These are phyloP conservation scores for Agapetus fuscipes DNA, from an alignment of 2,888 invertebrate species.

Conservation along the genomic window DNA sequence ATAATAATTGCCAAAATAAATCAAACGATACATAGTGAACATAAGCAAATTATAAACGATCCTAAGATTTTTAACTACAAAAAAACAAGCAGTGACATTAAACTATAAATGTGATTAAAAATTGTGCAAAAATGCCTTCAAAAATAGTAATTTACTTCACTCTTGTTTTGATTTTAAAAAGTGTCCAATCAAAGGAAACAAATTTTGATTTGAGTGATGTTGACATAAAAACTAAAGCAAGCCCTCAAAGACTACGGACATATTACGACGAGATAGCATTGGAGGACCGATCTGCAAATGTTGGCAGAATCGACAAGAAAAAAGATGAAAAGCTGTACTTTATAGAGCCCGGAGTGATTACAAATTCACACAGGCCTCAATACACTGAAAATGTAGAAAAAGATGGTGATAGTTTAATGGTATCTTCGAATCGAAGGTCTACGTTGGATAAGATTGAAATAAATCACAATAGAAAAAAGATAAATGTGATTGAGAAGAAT, in stretches of 20 bases:
- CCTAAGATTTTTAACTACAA: too few species aligned
- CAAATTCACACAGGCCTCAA: slow-evolving; percentile 17
- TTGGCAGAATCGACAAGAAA: background rate
- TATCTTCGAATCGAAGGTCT: slow-evolving; percentile 3
- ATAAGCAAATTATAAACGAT: too few species aligned
- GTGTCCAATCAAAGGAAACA: background rate
- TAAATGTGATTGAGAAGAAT: slow-evolving; percentile 3
- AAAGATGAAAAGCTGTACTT: slow-evolving; percentile 4
- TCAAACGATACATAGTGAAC: background rate
- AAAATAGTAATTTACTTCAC: background rate
- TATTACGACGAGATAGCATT: slow-evolving; percentile 3
- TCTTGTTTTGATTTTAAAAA: background rate
- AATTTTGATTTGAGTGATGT: background rate
- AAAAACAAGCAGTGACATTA: too few species aligned
- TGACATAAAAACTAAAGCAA: background rate
- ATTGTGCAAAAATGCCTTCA: background rate
- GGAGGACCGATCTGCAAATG: background rate
- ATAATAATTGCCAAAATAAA: background rate
- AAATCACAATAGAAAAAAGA: background rate
- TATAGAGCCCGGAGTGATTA: slow-evolving; percentile 10
- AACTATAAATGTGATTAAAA: too few species aligned
- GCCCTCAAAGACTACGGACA: background rate
- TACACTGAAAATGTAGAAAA: slow-evolving; percentile 10
- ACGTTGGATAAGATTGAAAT: slow-evolving; percentile 1
- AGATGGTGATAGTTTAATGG: too few species aligned